A percentile compares a stretch with the other conserved stretches of the same genome.
These are phyloP conservation scores for Holotrichia oblita DNA, from an alignment of 1,140 invertebrate species.

Conservation along the genomic window DNA sequence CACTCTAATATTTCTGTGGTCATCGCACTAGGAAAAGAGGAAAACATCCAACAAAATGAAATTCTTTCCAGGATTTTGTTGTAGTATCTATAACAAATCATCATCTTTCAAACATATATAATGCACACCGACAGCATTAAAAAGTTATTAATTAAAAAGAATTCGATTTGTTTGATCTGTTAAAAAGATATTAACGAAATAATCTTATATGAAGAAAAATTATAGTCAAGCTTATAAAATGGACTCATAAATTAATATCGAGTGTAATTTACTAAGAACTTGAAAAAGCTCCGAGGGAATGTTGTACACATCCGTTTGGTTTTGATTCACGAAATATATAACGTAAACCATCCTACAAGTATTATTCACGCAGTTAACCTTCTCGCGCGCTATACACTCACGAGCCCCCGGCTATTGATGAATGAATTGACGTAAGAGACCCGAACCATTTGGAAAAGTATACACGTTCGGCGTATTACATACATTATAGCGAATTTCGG, in stretches of 20 bases:
- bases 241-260: neutral
- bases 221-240: conserved; percentile 3
- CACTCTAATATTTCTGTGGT: too few relatives aligned
- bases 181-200: conserved; percentile 3
- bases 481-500: neutral
- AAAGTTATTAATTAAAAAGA: neutral
- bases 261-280: conserved; percentile 10
- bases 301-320: conserved; percentile 8
- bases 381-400: neutral
- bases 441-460: conserved; percentile 2
- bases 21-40: too few relatives aligned
- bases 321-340: conserved; percentile 32
- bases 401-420: conserved; percentile 27
- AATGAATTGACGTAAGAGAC: conserved; percentile 35
- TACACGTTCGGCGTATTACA: conserved; percentile 22
- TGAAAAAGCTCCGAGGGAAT: conserved; percentile 5
- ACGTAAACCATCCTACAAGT: conserved; percentile 30
- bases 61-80: too few relatives aligned
- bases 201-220: neutral
- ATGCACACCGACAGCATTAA: too few relatives aligned
- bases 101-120: too few relatives aligned
- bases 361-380: conserved; percentile 13
- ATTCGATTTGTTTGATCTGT: neutral
- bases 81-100: too few relatives aligned
- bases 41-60: too few relatives aligned